phyloP scores from a whole-genome alignment of 2,888 invertebrate genomes.

The Leucania comma region DNA sequence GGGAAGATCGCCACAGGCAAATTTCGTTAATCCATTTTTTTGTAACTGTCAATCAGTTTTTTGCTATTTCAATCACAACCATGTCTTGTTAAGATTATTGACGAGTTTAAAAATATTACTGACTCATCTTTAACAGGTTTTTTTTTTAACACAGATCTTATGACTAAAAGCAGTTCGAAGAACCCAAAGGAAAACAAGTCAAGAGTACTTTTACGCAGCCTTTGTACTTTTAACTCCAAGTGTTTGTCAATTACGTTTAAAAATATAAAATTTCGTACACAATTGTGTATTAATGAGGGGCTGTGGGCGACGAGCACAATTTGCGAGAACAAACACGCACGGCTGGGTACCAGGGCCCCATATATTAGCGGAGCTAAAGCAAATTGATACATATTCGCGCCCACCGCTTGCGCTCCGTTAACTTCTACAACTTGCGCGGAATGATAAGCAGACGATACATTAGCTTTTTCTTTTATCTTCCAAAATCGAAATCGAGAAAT shows the following conservation, averaged over 20 bases:
- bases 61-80: conserved; percentile 27
- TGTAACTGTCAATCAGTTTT: conserved; percentile 17
- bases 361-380: conserved; percentile 46
- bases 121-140: conserved; percentile 14
- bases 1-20: too few species aligned
- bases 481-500: conserved; percentile 20
- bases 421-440: conserved; percentile 57
- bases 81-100: conserved; percentile 29
- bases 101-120: conserved; percentile 2
- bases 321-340: conserved; percentile 47
- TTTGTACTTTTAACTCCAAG: conserved; percentile 52
- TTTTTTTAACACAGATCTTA: conserved; percentile 40
- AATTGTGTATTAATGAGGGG: conserved; percentile 36
- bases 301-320: conserved; percentile 45
- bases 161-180: conserved; percentile 47
- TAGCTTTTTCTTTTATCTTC: conserved; percentile 43
- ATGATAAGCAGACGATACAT: conserved; percentile 61
- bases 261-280: conserved; percentile 29
- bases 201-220: conserved; percentile 22
- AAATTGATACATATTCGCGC: conserved; percentile 55
- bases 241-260: conserved; percentile 57
- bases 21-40: conserved; percentile 16
- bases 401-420: conserved; percentile 58
- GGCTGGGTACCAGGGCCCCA: conserved; percentile 32
- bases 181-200: conserved; percentile 42